Conservation (phyloP, 2,113 vertebrate genomes). For the Trachemys scripta region DNA sequence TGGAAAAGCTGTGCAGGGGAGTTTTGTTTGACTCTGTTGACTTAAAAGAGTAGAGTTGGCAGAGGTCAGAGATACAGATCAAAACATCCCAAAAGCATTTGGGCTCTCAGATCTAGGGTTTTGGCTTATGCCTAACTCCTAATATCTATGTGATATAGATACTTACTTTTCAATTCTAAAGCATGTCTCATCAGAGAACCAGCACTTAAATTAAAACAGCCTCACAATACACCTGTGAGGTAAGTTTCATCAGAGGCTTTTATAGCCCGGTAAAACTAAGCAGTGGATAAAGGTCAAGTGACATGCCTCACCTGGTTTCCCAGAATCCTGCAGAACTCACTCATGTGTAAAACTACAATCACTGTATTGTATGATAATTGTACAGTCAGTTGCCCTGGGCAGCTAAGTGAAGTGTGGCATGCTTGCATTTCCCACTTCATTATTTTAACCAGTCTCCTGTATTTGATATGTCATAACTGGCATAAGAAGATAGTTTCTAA, state of each 20-base stretch:
- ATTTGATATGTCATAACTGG: neutral
- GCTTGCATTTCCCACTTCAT: neutral
- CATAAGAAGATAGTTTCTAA: neutral
- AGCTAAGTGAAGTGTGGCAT: neutral
- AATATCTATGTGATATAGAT: fast-evolving
- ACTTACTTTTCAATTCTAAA: neutral
- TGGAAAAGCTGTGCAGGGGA: neutral
- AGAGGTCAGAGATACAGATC: neutral
- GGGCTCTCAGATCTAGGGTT: neutral
- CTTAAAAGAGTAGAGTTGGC: neutral
- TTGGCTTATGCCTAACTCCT: fast-evolving
- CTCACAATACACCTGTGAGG: neutral
- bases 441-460: neutral
- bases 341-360: neutral
- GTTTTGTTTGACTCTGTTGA: neutral
- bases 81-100: neutral
- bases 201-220: neutral
- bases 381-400: neutral
- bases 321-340: neutral
- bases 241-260: neutral
- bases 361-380: neutral
- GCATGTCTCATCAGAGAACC: neutral
- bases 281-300: neutral
- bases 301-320: fast-evolving
- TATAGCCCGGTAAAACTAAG: fast-evolving